Evolutionary conservation across 2,113 vertebrate genomes (phyloP), one percentile per base, ranked within the genome.

Genomic region (Herpetotheres cachinnans): DNA sequence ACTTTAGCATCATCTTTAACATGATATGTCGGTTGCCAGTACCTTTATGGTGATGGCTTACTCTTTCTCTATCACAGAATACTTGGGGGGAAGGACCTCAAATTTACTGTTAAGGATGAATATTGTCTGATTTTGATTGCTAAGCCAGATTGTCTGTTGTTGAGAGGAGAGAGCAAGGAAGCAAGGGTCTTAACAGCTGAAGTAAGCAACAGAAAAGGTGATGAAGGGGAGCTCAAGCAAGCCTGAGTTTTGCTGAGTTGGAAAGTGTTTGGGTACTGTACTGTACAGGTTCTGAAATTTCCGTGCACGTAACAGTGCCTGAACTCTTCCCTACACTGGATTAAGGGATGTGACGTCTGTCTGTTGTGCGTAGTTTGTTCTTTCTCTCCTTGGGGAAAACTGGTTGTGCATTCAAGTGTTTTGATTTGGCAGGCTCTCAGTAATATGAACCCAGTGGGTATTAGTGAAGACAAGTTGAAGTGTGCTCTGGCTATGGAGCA

Each of bases 301-400:
- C 46, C 6, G 0, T 21, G 34, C 38, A 21, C 0, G 0, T 56
- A 76, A 18, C 50, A 34, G 17, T 30, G 9, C 25, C 54, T 82
- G 62, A 93, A 56, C 61, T 42, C 27, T 87, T 82, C 38, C 58
- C 54, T 88, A 58, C 50, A 2, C 44, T 42, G 71, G 40, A 21
- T 73, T 42, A 77, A 62, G 70, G 63, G 79, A 55, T 70, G 67
- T 83, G 92, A 52, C 7, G 2, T 69, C 54, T 34, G 13, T 79
- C 32, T 62, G 49, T 29, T 36, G 13, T n/a, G 67, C 4, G 2
- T 8, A 10, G 27, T 50, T 88, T 83, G 50, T 90, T 79, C 46
- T 67, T 78, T 71, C n/a, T 44, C 20, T 63, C 82, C 92, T 36
- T 42, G 38, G 83, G 89, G 55, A 52, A 36, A 76, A 36, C 2